Percentiles rank a stretch among this genome's conserved stretches.
phyloP scores from a whole-genome alignment of 1,140 invertebrate species.

The Plectrocnemia conspersa region DNA sequence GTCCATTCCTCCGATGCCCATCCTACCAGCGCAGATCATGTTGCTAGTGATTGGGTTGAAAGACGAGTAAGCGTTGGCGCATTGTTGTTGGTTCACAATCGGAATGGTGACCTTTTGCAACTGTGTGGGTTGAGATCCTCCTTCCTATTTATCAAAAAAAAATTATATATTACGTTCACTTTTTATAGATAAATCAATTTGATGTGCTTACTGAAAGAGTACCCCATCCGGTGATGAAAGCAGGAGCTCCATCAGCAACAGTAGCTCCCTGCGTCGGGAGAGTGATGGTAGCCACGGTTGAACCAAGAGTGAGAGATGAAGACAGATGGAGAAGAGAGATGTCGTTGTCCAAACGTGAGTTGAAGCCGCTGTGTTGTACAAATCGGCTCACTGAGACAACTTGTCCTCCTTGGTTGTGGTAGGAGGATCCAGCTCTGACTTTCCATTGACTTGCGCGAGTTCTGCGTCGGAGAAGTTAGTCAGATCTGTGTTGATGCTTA shows the following conservation, averaged over 20 bases:
- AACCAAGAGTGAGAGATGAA: conserved; percentile 5
- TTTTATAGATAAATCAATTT: too few species aligned
- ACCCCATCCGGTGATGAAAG: conserved; percentile 46
- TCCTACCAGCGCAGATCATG: conserved; percentile 54
- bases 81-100: conserved; percentile 36
- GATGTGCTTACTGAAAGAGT: conserved; percentile 26
- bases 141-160: conserved; percentile 14
- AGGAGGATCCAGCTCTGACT: conserved; percentile 25
- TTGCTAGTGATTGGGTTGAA: conserved; percentile 38
- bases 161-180: background rate
- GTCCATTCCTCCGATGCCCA: conserved; percentile 35
- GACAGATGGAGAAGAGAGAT: conserved; percentile 18
- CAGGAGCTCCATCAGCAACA: conserved; percentile 32
- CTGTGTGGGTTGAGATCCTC: conserved; percentile 32
- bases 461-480: background rate
- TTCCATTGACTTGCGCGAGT: conserved; percentile 17
- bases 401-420: conserved; percentile 24
- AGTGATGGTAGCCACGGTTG: conserved; percentile 5
- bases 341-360: conserved; percentile 20
- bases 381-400: conserved; percentile 16
- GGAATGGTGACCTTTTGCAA: conserved; percentile 44
- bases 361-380: conserved; percentile 22
- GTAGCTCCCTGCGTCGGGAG: conserved; percentile 31
- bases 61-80: conserved; percentile 35
- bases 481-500: background rate